Evolutionary conservation across 2,888 invertebrate species (phyloP).

Genomic region (Philereme transversata): DNA sequence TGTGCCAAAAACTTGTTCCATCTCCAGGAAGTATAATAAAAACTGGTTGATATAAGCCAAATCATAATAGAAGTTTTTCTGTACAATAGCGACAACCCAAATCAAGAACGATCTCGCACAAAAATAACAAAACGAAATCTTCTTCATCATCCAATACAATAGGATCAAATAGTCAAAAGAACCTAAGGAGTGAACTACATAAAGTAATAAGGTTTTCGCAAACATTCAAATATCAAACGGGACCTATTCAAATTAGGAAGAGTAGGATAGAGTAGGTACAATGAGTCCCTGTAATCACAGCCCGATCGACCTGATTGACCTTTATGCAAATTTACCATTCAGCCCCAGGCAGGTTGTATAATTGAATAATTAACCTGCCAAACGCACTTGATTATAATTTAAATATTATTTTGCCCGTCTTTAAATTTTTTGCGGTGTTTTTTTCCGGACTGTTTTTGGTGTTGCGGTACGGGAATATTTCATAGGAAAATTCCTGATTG

Average conservation of each 20-base stretch:
- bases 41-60: too few species aligned
- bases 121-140: slow-evolving; percentile 44
- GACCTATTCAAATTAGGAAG: slow-evolving; percentile 57
- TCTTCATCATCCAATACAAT: slow-evolving; percentile 39
- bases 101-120: neutral
- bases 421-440: slow-evolving; percentile 24
- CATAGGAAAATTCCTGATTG: neutral
- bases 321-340: slow-evolving; percentile 71
- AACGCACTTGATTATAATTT: slow-evolving; percentile 54
- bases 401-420: slow-evolving; percentile 32
- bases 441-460: slow-evolving; percentile 16
- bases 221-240: slow-evolving; percentile 50
- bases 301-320: slow-evolving; percentile 69
- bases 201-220: slow-evolving; percentile 45
- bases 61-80: neutral
- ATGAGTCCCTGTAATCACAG: slow-evolving; percentile 57
- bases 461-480: slow-evolving; percentile 4
- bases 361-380: slow-evolving; percentile 73
- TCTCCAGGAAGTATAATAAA: too few species aligned
- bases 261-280: slow-evolving; percentile 31
- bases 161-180: slow-evolving; percentile 41
- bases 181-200: slow-evolving; percentile 36
- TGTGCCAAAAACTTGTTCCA: too few species aligned
- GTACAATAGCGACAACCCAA: neutral
- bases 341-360: slow-evolving; percentile 55